Evolutionary conservation across 2,888 invertebrate genomes (phyloP).

Genomic region (Endomychus coccineus): DNA sequence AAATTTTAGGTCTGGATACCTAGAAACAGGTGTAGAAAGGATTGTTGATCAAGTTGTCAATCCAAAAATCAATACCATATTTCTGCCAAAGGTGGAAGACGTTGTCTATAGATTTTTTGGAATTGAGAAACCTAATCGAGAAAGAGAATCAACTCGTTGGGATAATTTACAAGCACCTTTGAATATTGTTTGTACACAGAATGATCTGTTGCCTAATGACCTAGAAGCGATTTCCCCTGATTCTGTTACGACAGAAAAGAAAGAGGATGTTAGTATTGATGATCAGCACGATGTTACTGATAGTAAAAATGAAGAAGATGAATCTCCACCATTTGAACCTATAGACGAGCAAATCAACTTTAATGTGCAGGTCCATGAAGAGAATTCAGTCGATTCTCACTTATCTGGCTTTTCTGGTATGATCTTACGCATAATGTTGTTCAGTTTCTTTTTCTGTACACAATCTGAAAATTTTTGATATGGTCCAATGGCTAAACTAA

Average conservation of each 20-base stretch:
- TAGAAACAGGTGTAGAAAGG: constrained; percentile 86
- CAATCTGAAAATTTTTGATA: too few relatives aligned
- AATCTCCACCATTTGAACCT: constrained; percentile 61
- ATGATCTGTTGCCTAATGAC: constrained; percentile 62
- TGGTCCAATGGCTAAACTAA: too few relatives aligned
- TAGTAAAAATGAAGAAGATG: constrained; percentile 53
- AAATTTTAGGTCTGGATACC: constrained; percentile 69
- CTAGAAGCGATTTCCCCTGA: constrained; percentile 77
- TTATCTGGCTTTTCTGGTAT: constrained; percentile 49
- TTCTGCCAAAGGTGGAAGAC: constrained; percentile 86
- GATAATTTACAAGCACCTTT: background rate
- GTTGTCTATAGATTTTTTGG: constrained; percentile 82
- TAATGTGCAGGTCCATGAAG: constrained; percentile 43
- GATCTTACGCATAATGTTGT: background rate
- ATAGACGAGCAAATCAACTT: constrained; percentile 42
- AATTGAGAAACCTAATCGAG: constrained; percentile 55
- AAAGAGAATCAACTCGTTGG: constrained; percentile 33
- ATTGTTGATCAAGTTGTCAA: constrained; percentile 95
- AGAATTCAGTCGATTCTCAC: constrained; percentile 52
- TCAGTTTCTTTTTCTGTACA: too few relatives aligned
- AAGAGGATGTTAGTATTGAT: constrained; percentile 24
- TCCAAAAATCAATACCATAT: constrained; percentile 81
- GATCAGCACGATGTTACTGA: constrained; percentile 42
- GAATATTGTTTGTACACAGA: constrained; percentile 15
- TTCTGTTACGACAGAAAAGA: constrained; percentile 51